Base-by-base conservation (phyloP, 1,140 invertebrate species). In the Drosophila ficusphila region DNA sequence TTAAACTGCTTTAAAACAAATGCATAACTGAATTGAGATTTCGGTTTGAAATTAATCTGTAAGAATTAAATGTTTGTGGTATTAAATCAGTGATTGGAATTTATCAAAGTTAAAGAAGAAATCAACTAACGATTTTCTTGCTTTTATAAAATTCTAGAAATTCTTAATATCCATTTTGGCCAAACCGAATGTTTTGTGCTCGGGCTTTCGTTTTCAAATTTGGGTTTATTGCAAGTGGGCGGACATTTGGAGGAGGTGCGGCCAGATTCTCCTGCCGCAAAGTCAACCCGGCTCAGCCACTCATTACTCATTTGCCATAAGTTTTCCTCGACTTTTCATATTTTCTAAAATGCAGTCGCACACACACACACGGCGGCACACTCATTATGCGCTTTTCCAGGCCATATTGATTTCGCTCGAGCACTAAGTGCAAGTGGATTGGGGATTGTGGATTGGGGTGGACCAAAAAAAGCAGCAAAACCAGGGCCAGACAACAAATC, bases 241-340 rank as follows among this genome's bases (percentile, higher is more conserved):
- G 23, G 16, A 31, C 14, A 41, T 60, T 49, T 39, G 4, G 19
- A 31, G 16, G 8, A 18, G 27, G 29, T 6, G 19, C 11, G n/a
- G 27, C 16, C 6, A 8, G 9, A 19, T 23, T 38, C n/a, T 8
- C 16, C 47, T 58, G 52, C 53, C 61, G 71, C 48, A 82, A 46
- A 71, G 75, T 62, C 76, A 79, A 48, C 75, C 75, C 52, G 52
- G 33, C 70, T 54, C 47, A 73, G 72, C 81, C 72, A 85, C 81
- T 86, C 81, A 86, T 86, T 86, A 77, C 81, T 86, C 81, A 85
- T 85, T 85, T 74, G 77, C 81, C 76, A 86, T 73, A 86, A 86
- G 81, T 67, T 86, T 86, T 86, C 48, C 61, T 70, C 76, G 81
- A 86, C 81, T 86, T 86, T 86, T 81, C 81, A 86, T 86, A 86